Percentiles rank a stretch among this genome's conserved stretches.
Evolutionary conservation across 2,797 vertebrate genomes (phyloP).

Genomic region (Thamnophis elegans): DNA sequence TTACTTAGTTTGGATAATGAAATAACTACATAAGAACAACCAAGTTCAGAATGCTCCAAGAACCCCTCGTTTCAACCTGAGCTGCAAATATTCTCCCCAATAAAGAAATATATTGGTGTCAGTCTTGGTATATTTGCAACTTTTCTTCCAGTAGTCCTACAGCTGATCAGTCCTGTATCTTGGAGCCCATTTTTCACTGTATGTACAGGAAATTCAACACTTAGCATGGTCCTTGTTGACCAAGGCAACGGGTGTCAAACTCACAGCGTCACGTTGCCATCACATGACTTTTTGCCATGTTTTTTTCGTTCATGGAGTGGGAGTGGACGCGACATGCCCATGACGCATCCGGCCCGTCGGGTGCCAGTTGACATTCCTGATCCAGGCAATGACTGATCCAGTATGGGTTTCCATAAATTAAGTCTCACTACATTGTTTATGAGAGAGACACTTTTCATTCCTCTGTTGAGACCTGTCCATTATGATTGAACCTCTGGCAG

Average conservation of each 20-base stretch:
- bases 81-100: not conserved
- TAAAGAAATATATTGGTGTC: not conserved
- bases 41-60: not conserved
- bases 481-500: not conserved
- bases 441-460: not conserved
- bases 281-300: too few relatives aligned
- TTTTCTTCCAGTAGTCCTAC: not conserved
- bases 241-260: too few relatives aligned
- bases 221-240: not conserved
- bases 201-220: not conserved
- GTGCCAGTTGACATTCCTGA: too few relatives aligned
- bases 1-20: not conserved
- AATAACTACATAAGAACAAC: not conserved
- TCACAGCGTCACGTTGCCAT: too few relatives aligned
- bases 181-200: not conserved
- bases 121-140: not conserved
- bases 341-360: fast-evolving
- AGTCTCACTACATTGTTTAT: not conserved
- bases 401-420: not conserved
- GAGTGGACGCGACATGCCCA: too few relatives aligned
- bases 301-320: too few relatives aligned
- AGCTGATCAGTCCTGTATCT: not conserved
- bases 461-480: not conserved
- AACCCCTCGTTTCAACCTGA: not conserved
- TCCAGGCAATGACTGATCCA: not conserved